Base-by-base conservation (phyloP, 2,888 invertebrate species). In the Morpho achilles region DNA sequence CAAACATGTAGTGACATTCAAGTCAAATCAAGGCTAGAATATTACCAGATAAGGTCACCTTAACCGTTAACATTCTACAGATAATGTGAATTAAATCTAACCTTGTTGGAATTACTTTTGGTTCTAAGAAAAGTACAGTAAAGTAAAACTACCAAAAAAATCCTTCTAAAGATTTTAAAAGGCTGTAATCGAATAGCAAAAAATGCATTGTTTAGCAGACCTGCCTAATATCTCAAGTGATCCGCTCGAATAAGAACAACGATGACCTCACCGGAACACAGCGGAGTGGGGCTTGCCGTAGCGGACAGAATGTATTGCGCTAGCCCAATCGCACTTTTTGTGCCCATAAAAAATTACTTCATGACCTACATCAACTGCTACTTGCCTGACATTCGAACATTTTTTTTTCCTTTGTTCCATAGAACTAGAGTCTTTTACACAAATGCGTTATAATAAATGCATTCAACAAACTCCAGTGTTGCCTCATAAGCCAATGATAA, bases 281-380 rank as follows among this genome's bases (percentile, higher is more conserved):
- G 57, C 58, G 62, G 67, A 65, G 68, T 60, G 66, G 60, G 63
- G 60, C 53, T 51, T 39, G 56, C 55, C 61, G 68, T 51, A 22
- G 56, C 55, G 61, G 68, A 63, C 65, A 62, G 60, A 61, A 58
- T 59, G 58, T 60, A 58, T 62, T 61, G 66, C 64, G 66, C 72
- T 69, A 69, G 72, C 72, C 71, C 71, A 69, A 72, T 73, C 70
- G 66, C 72, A 71, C 72, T 82, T 85, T 85, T 85, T 82, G 70
- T 74, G 70, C 59, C 67, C 56, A 64, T 63, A 68, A 80, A 84
- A 80, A 83, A 81, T 71, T 68, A 67, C 64, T 67, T 72, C 82
- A 73, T 82, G 88, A 89, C 89, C 89, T 89, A 85, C 86, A 83
- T 78, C 87, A 89, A 88, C 73, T 65, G 69, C 61, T 57, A 58